Evolutionary conservation across 2,888 invertebrate species (phyloP).

Genomic region (Zygaena filipendulae): DNA sequence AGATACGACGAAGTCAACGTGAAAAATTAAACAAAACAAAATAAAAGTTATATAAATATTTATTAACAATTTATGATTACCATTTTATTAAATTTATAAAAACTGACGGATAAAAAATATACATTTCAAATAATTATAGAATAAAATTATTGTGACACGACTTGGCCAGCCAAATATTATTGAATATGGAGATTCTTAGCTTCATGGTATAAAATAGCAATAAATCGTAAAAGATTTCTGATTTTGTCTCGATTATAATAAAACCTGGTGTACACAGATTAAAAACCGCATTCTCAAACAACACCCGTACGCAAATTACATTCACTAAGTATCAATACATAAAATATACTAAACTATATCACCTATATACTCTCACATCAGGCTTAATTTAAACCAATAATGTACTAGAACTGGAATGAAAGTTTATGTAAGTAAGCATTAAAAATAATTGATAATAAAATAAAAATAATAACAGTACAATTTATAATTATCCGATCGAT

Average conservation of each 20-base stretch:
- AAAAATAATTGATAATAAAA: constrained; percentile 28
- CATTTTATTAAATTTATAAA: too few species aligned
- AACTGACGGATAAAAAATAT: constrained; percentile 25
- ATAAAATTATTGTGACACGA: too few species aligned
- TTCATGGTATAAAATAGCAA: constrained; percentile 12
- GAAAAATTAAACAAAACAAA: constrained; percentile 45
- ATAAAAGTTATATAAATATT: constrained; percentile 58
- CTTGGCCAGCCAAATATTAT: too few species aligned
- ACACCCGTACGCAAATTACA: constrained; percentile 46
- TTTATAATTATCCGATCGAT: constrained; percentile 11
- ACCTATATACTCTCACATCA: constrained; percentile 49
- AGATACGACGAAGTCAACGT: too few species aligned
- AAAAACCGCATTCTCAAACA: constrained; percentile 41
- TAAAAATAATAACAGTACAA: constrained; percentile 11
- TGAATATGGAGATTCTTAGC: constrained; percentile 46
- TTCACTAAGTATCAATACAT: constrained; percentile 42
- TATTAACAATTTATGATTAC: constrained; percentile 60
- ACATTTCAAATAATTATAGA: constrained; percentile 18
- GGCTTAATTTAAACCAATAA: constrained; percentile 46
- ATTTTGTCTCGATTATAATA: constrained; percentile 21
- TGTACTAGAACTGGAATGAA: constrained; percentile 62
- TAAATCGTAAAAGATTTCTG: constrained; percentile 17
- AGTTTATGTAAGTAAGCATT: constrained; percentile 45
- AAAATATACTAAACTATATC: constrained; percentile 49
- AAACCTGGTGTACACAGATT: constrained; percentile 31